Evolutionary conservation across 2,113 vertebrate species (phyloP).

Genomic region (Cyrtonyx montezumae): DNA sequence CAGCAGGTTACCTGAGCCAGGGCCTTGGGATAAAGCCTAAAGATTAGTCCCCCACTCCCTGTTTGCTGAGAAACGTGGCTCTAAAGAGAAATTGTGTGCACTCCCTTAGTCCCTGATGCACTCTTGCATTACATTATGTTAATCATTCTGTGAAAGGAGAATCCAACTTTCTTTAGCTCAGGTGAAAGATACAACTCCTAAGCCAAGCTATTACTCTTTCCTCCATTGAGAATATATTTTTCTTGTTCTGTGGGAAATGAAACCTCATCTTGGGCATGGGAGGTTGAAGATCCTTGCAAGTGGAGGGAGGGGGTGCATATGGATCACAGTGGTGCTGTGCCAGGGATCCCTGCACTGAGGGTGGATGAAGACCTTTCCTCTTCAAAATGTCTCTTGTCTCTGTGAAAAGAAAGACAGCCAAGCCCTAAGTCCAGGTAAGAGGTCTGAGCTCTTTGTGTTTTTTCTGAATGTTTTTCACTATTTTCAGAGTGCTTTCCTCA

Average conservation of each 20-base stretch:
- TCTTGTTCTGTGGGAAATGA: background rate
- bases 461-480: background rate
- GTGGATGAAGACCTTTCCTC: background rate
- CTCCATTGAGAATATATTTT: background rate
- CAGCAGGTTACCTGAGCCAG: background rate
- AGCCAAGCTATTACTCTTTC: background rate
- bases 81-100: background rate
- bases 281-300: rapidly evolving
- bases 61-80: background rate
- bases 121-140: background rate
- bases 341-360: background rate
- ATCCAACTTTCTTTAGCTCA: background rate
- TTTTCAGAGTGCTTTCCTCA: background rate
- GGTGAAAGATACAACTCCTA: background rate
- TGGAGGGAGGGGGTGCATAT: background rate
- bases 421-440: background rate
- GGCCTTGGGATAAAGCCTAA: background rate
- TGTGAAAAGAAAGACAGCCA: background rate
- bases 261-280: background rate
- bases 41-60: background rate
- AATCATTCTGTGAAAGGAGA: background rate
- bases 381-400: background rate
- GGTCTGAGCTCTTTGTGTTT: background rate
- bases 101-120: background rate
- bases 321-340: rapidly evolving